Base-by-base conservation (phyloP, 2,113 vertebrate species). In the Odobenus rosmarus region DNA sequence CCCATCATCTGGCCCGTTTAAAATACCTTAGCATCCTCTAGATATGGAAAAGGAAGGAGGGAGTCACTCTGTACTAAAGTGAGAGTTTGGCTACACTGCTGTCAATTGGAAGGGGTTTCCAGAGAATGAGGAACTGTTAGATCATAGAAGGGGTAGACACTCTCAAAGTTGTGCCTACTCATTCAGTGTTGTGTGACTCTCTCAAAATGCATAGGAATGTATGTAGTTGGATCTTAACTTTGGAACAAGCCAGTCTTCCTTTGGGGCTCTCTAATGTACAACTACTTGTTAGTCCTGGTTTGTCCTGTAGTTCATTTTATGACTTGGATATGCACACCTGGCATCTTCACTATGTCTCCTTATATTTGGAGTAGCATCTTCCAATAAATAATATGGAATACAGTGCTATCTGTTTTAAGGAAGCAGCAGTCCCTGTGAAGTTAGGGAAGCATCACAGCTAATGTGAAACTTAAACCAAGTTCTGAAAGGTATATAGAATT, bases 301-400 rank as follows among this genome's bases (percentile, higher is more conserved):
- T 93, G 36, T 4, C 55, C 16, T 57, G 3, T 18, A 83, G 18
- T 57, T 51, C 57, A 81, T 23, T 39, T 16, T 57, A 28, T 93
- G n/a, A 84, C 16, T 85, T 89, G 67, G 49, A 24, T 21, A 21
- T 53, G 12, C 7, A 61, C 39, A 51, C 10, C n/a, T 16, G 5
- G 15, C 71, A 23, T 86, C 18, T 69, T 93, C 3, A 24, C 3
- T 16, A 18, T 82, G 28, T 1, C 16, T 83, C n/a, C 15, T 79
- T 88, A 77, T 53, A 87, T 89, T 69, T 81, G 36, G 3, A 92
- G n/a, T 18, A 93, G 4, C 18, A 57, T 89, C 14, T 82, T 6
- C n/a, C 42, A 69, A 57, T 86, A 85, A 62, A 42, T 86, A 77
- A 74, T 59, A 59, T 74, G n/a, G 42, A 80, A 92, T 92, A 95